A percentile compares a stretch with the other conserved stretches of the same genome.
These are phyloP conservation scores for Nomada ferruginata DNA, from an alignment of 2,888 invertebrate genomes.

Conservation along the genomic window DNA sequence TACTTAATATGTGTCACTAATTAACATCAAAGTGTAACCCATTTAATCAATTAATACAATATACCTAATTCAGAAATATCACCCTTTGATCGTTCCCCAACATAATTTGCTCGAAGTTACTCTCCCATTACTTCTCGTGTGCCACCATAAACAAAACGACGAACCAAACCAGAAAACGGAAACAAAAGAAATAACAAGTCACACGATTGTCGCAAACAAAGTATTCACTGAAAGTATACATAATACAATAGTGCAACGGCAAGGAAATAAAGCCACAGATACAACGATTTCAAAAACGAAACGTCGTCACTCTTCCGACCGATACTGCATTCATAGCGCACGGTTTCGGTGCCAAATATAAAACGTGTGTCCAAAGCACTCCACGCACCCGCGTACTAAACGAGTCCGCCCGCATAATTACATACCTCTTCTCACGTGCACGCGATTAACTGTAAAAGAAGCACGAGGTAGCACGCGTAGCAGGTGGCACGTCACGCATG, in stretches of 20 bases:
- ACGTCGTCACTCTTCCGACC: no score
- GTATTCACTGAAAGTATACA: no score
- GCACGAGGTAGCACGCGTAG: conserved; percentile 40
- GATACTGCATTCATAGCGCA: conserved; percentile 9
- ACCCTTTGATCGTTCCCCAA: neutral
- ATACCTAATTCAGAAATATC: neutral
- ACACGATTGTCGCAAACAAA: no score
- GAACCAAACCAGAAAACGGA: no score
- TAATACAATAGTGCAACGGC: no score
- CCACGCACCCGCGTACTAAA: conserved; percentile 24
- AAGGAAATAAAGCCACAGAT: no score
- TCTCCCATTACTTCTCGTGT: no score
- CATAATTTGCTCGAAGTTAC: neutral
- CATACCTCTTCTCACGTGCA: neutral
- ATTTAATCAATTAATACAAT: conserved; percentile 6
- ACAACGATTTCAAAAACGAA: no score
- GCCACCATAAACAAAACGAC: no score
- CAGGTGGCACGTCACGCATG: conserved; percentile 66
- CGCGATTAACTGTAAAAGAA: conserved; percentile 41
- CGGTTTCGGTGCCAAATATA: neutral
- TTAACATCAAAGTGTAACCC: conserved; percentile 40
- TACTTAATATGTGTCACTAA: neutral
- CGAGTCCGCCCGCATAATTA: conserved; percentile 2
- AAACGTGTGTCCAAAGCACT: neutral
- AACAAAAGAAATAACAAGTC: no score